Evolutionary conservation across 2,113 vertebrate genomes (phyloP).

Genomic region (Sigmodon hispidus): DNA sequence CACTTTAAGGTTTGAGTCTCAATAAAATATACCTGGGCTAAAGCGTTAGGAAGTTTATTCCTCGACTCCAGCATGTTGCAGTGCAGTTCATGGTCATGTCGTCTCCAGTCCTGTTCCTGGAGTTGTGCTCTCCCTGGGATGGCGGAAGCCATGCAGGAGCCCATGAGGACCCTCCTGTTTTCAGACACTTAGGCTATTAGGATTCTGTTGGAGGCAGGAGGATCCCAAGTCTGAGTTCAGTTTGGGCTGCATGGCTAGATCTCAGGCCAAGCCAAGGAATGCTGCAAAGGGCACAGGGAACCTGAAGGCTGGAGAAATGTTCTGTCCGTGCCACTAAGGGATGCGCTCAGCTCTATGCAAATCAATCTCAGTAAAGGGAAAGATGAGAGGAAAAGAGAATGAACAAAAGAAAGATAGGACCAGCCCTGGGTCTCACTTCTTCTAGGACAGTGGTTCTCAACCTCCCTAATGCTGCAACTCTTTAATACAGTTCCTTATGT

Average conservation of each 20-base stretch:
- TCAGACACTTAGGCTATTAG: neutral
- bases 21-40: neutral
- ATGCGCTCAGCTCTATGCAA: neutral
- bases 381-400: neutral
- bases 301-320: neutral
- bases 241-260: neutral
- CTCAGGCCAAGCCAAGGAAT: neutral
- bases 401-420: neutral
- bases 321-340: neutral
- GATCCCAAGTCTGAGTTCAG: neutral
- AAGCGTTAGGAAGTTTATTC: neutral
- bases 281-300: neutral
- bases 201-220: neutral
- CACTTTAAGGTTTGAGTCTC: neutral
- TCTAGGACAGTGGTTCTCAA: neutral
- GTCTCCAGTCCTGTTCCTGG: accelerated
- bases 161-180: neutral
- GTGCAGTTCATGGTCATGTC: accelerated
- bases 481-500: neutral
- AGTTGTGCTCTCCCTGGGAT: neutral
- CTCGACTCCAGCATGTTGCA: neutral
- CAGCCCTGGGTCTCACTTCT: neutral
- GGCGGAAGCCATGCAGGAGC: neutral
- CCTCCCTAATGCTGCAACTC: neutral
- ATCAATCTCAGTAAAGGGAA: neutral